Evolutionary conservation across 2,888 invertebrate species (phyloP), one percentile per base, ranked within the genome.

Genomic region (Troilus luridus): DNA sequence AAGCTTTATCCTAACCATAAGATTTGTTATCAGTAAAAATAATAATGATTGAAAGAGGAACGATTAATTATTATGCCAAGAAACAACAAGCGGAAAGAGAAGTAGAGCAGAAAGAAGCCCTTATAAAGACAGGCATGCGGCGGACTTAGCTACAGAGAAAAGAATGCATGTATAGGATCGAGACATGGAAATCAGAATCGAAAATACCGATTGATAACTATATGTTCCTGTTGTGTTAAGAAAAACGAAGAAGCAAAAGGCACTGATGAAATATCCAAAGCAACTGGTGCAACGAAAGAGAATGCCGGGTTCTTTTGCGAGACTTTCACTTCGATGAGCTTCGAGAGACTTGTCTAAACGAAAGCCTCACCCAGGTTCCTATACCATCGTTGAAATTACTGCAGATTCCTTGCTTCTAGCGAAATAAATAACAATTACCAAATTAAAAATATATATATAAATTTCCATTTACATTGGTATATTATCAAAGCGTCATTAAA

Each of bases 371-470:
- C 41, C 27, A 77, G 72, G 72, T 77, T 77, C 7, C 72, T 77
- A 17, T 77, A 77, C 72, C 72, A 77, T 77, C 72, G 72, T 77
- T 77, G 27, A 77, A 77, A 77, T 77, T 77, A 77, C 72, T 77
- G 9, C 27, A 77, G 5, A 41, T 77, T 27, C 41, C 41, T 27
- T 17, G 17, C 27, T 41, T 19, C 72, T 1, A 77, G 27, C 41
- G 17, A 41, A 41, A 41, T 41, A 19, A 19, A 41, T 2, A 9
- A 41, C 21, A 77, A 41, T 67, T 6, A 0, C 6, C 14, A 14
- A 67, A 8, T 27, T 5, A 27, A 11, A 67, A 67, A 24, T 14
- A 27, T 0, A 64, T n/a, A 24, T 24, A 24, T 67, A 6, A 24
- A 14, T 24, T 67, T 67, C 12, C 14, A 12, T 67, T 27, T 0